Evolutionary conservation across 2,113 vertebrate species (phyloP), one percentile per base, ranked within the genome.

Genomic region (Eptesicus fuscus): DNA sequence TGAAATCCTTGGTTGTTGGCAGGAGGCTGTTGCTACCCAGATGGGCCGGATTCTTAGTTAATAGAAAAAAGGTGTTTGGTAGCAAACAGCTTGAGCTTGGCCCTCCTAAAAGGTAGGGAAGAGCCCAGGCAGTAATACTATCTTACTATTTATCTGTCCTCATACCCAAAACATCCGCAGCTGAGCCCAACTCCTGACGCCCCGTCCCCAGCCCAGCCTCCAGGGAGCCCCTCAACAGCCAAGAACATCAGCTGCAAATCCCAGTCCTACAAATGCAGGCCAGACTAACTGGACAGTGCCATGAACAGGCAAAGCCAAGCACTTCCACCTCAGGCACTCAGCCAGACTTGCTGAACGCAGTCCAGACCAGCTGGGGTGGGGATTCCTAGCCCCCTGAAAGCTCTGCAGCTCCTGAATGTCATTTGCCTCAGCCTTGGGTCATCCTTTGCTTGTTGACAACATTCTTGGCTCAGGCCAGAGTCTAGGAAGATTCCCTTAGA

Each of bases 1-100:
- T 96, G 94, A 85, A 94, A 63, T 96, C 94, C 92, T 89, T 93
- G 74, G 51, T 83, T 98, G 97, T 95, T 97, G 97, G 97, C 97
- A 97, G 42, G 69, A 59, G 7, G 37, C 83, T 56, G n/a, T 76
- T 96, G 85, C 91, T 96, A 69, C 78, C 35, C 0, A 91, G 83
- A 87, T 53, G 91, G 69, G 71, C 9, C 1, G 85, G 85, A 67
- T 70, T 32, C 61, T 65, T 49, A 78, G 63, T 67, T 94, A 90
- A 88, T 78, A 87, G 74, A 77, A 83, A 95, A 86, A 94, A 32
- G 59, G 71, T 56, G 83, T 59, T 71, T 90, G 82, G 91, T 88
- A 92, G 88, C 86, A 74, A 90, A 91, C 47, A 92, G 85, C 18
- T 51, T 44, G 59, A 30, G 74, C 22, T 70, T 44, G 59, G 65